phyloP scores from a whole-genome alignment of 2,888 invertebrate genomes.

The Alloplasta piceator region DNA sequence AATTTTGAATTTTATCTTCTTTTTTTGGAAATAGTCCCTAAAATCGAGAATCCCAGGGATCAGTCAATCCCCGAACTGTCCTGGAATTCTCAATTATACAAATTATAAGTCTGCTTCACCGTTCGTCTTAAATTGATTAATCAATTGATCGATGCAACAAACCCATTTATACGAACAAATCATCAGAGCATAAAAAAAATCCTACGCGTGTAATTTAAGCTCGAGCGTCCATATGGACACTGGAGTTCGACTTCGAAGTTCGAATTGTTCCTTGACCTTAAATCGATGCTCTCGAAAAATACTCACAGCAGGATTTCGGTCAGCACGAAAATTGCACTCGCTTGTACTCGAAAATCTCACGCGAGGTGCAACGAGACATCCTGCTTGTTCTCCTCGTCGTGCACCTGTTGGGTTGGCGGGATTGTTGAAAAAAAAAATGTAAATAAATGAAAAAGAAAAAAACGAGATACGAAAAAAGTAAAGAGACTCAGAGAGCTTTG shows the following conservation, averaged over 20 bases:
- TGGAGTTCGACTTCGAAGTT: neutral
- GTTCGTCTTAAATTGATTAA: no score
- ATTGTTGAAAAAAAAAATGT: constrained; percentile 2
- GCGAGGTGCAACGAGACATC: constrained; percentile 46
- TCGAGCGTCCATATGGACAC: neutral
- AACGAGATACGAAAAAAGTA: constrained; percentile 19
- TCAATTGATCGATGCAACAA: neutral
- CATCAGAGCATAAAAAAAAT: neutral
- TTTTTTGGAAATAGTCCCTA: neutral
- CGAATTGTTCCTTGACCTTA: constrained; percentile 53
- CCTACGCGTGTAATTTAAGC: neutral
- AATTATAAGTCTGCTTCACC: no score
- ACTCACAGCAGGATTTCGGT: constrained; percentile 10
- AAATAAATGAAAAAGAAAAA: constrained; percentile 19
- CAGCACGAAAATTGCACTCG: constrained; percentile 1
- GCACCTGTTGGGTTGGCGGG: constrained; percentile 50
- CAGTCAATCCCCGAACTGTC: no score
- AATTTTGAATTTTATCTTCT: neutral
- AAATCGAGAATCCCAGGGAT: neutral
- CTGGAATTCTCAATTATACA: no score
- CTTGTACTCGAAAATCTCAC: constrained; percentile 14
- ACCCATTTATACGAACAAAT: neutral
- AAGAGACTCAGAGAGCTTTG: constrained; percentile 43
- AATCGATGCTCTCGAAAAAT: constrained; percentile 15
- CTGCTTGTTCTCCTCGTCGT: constrained; percentile 39